Base-by-base conservation (phyloP, 1,140 invertebrate species). In the Danaus plexippus region DNA sequence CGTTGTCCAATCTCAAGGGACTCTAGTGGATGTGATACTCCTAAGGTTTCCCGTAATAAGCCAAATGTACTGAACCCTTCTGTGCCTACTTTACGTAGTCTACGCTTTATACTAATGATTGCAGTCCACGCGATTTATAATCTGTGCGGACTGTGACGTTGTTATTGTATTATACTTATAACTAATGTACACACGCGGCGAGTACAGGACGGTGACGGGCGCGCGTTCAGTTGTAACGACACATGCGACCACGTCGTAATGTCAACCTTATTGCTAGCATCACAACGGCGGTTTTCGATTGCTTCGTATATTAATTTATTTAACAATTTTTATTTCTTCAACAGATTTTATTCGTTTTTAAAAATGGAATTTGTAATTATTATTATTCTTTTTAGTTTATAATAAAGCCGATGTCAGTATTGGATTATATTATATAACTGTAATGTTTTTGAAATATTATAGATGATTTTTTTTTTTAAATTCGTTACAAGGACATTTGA, bases 51-150 rank as follows among this genome's bases (percentile, higher is more conserved):
- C 80, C 77, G 54, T 76, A 74, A 66, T 77, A 81, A 86, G 77
- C 79, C 83, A 83, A 84, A 84, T 75, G 80, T 86, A 86, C 80
- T 86, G 83, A 86, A 84, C 75, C 83, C 83, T 80, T 80, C 79
- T 82, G 83, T 86, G 83, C 83, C 83, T 86, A 75, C 71, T 84
- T 60, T 81, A 81, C 68, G 73, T 86, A 84, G 80, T 67, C 66
- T 72, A 76, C 64, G 78, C 79, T 81, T 75, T 61, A 58, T 64
- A 45, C 42, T 43, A 18, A 52, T 42, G 47, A 43, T 43, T 52
- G 45, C 52, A 56, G 53, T 44, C 55, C 11, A 9, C 46, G 46
- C 47, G 54, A 42, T 51, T 55, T 68, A 69, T 65, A 45, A 47
- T 61, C 53, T 43, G 49, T 64, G 61, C 54, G 41, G 22, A 32